Base-by-base conservation (phyloP, 2,113 vertebrate species). In the Pachypanchax playfairii region DNA sequence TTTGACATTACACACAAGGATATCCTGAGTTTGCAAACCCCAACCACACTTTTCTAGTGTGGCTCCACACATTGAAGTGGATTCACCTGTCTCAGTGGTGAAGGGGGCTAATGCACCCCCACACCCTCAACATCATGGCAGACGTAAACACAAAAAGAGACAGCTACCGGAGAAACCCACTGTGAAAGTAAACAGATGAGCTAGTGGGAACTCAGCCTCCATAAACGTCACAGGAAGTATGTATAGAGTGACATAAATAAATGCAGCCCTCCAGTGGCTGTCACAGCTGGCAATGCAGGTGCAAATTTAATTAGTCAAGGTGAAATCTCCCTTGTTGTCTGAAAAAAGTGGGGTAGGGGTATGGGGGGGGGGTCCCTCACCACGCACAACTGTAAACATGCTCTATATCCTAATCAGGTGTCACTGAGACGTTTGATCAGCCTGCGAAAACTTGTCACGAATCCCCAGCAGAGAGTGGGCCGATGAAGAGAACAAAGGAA, bases 271-370 rank as follows among this genome's bases (percentile, higher is more conserved):
- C 73, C 84, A 80, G 93, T 90, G 85, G 89, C 92, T 95, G 94
- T 96, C 94, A 93, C 87, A 91, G 88, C 90, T 90, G 91, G 90
- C 81, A 84, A 88, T 88, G 92, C 89, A 90, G 93, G 95, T 96
- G 94, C 94, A 96, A 93, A 95, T 96, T 95, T 96, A 97, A 97
- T 97, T 96, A 96, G 93, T 85, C 90, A 74, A 87, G 92, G 85
- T 92, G 93, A 94, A 94, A 92, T 90, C 91, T 92, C 92, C 93
- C 92, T 90, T 93, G 93, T 93, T 92, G 92, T 95, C 88, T 90
- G 73, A 24, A 62, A 57, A 50, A 52, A 48, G 20, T 77, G 90
- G 86, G 20, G 71, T 77, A 80, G 64, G 84, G 82, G 90, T 21
- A 4, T 78, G 80, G 90, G 85, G 17, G 78, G 82, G 66, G 87